phyloP scores from a whole-genome alignment of 2,113 vertebrate species.

The Laterallus jamaicensis region DNA sequence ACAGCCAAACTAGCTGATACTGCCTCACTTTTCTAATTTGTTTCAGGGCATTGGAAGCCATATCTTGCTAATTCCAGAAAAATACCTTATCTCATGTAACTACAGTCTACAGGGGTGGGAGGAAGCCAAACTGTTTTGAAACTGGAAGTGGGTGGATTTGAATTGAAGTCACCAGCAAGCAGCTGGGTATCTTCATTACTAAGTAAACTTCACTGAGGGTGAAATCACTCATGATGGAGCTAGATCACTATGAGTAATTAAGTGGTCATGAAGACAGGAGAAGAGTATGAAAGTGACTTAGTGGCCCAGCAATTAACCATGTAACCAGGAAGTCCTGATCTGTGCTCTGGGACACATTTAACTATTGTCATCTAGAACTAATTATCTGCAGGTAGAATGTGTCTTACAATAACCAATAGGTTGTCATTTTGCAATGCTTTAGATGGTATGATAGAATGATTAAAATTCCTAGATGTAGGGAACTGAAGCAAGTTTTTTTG shows the following conservation, averaged over 20 bases:
- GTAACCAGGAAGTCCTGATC: background rate
- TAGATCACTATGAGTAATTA: background rate
- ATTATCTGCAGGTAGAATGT: background rate
- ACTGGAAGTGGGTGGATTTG: background rate
- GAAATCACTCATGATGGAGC: background rate
- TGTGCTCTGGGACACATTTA: background rate
- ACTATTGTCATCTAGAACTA: background rate
- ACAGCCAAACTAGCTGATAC: background rate
- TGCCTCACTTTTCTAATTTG: background rate
- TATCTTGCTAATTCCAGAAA: background rate
- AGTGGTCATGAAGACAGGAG: background rate
- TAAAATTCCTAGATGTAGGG: background rate
- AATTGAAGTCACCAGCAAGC: background rate
- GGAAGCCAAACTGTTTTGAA: background rate
- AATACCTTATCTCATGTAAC: background rate
- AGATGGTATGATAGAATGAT: background rate
- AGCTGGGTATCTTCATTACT: background rate
- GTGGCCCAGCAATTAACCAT: background rate
- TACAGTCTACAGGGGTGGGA: background rate
- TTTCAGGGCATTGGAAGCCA: background rate
- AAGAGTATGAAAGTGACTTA: background rate
- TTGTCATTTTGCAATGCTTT: background rate
- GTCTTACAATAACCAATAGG: background rate
- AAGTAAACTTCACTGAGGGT: background rate
- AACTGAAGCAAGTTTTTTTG: background rate